Evolutionary conservation across 2,888 invertebrate species (phyloP).

Genomic region (Stramonita haemastoma): DNA sequence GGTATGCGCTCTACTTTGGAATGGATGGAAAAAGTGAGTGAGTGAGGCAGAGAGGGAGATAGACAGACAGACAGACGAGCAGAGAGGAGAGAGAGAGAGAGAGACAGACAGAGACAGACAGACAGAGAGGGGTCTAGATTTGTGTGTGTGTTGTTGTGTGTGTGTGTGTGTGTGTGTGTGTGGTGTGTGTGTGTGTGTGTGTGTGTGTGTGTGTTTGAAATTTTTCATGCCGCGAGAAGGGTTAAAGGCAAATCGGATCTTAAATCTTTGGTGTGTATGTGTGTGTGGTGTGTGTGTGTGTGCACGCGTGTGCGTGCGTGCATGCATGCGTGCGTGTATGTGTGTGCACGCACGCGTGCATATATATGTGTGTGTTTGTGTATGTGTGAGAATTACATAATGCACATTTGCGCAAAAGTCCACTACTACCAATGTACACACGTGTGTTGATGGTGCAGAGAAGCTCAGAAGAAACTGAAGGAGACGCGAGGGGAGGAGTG

Average conservation of each 20-base stretch:
- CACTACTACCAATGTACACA: neutral
- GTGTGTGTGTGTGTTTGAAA: neutral
- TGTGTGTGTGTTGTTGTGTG: conserved; percentile 9
- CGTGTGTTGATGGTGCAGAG: conserved; percentile 49
- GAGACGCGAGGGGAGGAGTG: conserved; percentile 59
- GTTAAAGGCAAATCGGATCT: too few relatives aligned
- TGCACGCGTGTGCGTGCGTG: neutral
- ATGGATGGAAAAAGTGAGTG: too few relatives aligned
- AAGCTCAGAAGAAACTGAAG: conserved; percentile 63
- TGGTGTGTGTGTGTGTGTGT: conserved; percentile 1
- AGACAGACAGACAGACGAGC: too few relatives aligned
- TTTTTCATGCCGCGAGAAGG: too few relatives aligned
- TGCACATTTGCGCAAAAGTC: neutral
- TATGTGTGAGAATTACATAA: conserved; percentile 13
- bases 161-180: conserved; percentile 1
- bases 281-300: neutral
- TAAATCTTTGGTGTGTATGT: neutral
- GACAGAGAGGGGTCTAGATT: neutral
- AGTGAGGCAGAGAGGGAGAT: too few relatives aligned
- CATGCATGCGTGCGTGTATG: neutral
- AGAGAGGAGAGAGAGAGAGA: too few relatives aligned
- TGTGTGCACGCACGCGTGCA: neutral
- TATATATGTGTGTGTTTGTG: neutral
- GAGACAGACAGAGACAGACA: too few relatives aligned
- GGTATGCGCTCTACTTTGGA: too few relatives aligned